Conservation (phyloP, 2,797 vertebrate genomes). For the Psittacula echo region DNA sequence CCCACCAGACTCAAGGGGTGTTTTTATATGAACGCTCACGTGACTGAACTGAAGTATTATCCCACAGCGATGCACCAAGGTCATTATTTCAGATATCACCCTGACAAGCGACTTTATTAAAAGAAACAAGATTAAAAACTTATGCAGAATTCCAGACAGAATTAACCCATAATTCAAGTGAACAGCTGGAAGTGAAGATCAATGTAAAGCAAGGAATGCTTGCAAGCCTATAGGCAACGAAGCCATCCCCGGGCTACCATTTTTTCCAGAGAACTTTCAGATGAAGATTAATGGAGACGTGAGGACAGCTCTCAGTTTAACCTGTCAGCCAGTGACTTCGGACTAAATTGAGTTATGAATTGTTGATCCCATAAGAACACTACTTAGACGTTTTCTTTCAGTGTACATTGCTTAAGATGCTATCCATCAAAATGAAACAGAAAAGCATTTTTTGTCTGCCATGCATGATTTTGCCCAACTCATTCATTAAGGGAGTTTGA, state of each 20-base stretch:
- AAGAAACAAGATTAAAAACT: neutral
- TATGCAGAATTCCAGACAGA: neutral
- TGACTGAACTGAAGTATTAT: neutral
- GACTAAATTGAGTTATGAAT: neutral
- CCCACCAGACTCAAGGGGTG: neutral
- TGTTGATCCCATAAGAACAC: neutral
- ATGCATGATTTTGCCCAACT: neutral
- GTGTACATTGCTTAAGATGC: neutral
- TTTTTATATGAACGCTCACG: neutral
- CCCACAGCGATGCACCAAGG: accelerated
- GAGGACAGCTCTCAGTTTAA: neutral
- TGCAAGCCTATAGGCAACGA: accelerated
- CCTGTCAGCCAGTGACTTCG: neutral
- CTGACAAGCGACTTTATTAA: neutral
- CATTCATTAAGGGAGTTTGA: neutral
- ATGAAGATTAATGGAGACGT: neutral
- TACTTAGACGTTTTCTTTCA: neutral
- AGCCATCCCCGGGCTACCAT: neutral
- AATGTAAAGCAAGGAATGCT: neutral
- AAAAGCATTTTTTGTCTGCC: neutral
- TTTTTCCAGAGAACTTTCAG: neutral
- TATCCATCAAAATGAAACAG: neutral
- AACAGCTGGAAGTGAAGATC: neutral
- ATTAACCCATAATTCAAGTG: neutral
- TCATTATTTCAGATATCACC: neutral